Evolutionary conservation across 2,797 vertebrate species (phyloP), one percentile per base, ranked within the genome.

Genomic region (Glossophaga mutica): DNA sequence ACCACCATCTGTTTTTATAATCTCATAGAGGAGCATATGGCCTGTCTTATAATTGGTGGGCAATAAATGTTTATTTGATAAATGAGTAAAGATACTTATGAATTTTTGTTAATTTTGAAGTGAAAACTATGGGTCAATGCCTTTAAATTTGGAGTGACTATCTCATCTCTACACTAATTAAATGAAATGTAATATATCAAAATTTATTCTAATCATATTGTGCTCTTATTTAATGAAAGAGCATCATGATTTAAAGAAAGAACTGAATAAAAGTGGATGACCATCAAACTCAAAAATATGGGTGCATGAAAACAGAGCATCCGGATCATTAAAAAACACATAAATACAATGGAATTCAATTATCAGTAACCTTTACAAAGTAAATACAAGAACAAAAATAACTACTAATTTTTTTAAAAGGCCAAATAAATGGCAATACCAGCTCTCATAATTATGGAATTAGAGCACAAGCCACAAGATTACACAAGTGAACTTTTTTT

Each of bases 331-430:
- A 96, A 93, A 97, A 29, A 62, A 91, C 96, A 32, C 29, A 87
- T 79, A 97, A 98, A 97, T 87, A 98, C 4, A 94, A 83, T 95
- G 83, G 78, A 97, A 97, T 74, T 97, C 83, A 96, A 91, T 97
- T 97, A 96, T 95, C 83, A 94, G 78, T 97, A 97, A 97, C 77
- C 96, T 98, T 98, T 97, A 97, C 95, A 98, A 91, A 97, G 95
- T 52, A 96, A 97, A 50, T 70, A 79, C 26, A 85, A 96, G 26
- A 85, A 67, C 79, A 83, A 59, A 98, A 98, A 97, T 97, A 96
- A 97, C 96, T 88, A 97, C 90, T 32, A 90, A 57, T 10, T 92
- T 95, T 77, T 96, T 93, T 92, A 97, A 95, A 91, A 97, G 68
- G 78, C 14, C 14, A 94, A 97, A 95, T 93, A 97, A 98, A 98